These are phyloP conservation scores for Drosophila barbarae DNA, from an alignment of 2,888 invertebrate genomes.

Conservation along the genomic window DNA sequence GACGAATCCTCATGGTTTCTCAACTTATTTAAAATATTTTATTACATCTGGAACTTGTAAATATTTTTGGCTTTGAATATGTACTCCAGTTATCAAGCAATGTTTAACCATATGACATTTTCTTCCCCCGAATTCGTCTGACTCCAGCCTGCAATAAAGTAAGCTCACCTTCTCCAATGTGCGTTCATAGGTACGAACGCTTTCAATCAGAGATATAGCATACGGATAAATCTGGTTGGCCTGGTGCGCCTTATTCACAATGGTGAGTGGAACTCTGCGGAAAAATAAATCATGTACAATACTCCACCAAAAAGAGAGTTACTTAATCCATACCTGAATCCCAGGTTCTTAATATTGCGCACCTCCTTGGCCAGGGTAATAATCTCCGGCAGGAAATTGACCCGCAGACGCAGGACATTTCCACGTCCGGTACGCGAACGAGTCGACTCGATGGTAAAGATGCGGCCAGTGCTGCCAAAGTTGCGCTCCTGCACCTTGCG, in stretches of 20 bases:
- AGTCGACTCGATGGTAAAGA: slow-evolving; percentile 95
- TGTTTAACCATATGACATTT: background rate
- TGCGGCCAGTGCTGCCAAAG: slow-evolving; percentile 94
- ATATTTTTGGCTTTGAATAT: background rate
- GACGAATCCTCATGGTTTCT: slow-evolving; percentile 3
- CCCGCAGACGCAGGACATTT: slow-evolving; percentile 92
- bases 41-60: background rate
- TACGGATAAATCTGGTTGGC: slow-evolving; percentile 99
- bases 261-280: slow-evolving; percentile 94
- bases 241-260: slow-evolving; percentile 99
- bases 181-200: slow-evolving; percentile 97
- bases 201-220: slow-evolving; percentile 98
- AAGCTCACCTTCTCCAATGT: slow-evolving; percentile 94
- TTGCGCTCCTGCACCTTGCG: slow-evolving; percentile 95
- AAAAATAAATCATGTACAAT: slow-evolving; percentile 65
- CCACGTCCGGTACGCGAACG: slow-evolving; percentile 87
- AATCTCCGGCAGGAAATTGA: slow-evolving; percentile 98
- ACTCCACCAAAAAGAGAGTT: background rate
- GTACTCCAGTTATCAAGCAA: no score
- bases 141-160: background rate
- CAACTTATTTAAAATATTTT: background rate
- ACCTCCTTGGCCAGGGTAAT: slow-evolving; percentile 99
- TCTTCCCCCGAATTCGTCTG: background rate
- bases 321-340: slow-evolving; percentile 84
- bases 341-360: slow-evolving; percentile 95